These are phyloP conservation scores for Margarornis squamiger DNA, from an alignment of 2,797 vertebrate genomes.

Conservation along the genomic window DNA sequence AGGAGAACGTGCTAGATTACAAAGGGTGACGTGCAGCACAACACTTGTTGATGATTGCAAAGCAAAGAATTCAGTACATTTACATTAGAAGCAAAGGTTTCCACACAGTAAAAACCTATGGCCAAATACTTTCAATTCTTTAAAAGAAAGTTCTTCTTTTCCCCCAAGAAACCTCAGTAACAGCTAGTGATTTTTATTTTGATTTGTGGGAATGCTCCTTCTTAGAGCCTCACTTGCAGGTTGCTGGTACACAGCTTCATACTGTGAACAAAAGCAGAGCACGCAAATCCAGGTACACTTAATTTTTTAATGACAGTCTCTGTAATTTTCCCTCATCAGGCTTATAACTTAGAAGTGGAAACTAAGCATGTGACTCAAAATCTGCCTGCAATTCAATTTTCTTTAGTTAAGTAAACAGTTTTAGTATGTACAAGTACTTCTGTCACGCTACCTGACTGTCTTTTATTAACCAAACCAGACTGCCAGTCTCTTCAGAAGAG, in stretches of 20 bases:
- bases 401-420: not conserved
- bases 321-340: not conserved
- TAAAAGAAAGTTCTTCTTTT: not conserved
- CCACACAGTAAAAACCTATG: not conserved
- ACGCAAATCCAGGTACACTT: not conserved
- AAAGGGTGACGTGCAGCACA: not conserved
- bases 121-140: not conserved
- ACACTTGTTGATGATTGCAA: not conserved
- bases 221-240: not conserved
- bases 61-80: not conserved
- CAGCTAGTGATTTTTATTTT: not conserved
- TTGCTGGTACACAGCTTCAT: not conserved
- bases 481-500: not conserved
- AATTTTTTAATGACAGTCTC: not conserved
- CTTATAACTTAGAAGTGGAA: not conserved
- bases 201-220: not conserved
- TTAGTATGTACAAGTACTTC: not conserved
- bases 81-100: not conserved
- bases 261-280: not conserved
- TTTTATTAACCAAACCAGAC: not conserved
- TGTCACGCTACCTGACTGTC: not conserved
- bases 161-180: accelerated
- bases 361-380: not conserved
- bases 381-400: not conserved
- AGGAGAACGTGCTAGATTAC: not conserved